Conservation (phyloP, 2,888 invertebrate genomes). For the Margaritifera margaritifera region DNA sequence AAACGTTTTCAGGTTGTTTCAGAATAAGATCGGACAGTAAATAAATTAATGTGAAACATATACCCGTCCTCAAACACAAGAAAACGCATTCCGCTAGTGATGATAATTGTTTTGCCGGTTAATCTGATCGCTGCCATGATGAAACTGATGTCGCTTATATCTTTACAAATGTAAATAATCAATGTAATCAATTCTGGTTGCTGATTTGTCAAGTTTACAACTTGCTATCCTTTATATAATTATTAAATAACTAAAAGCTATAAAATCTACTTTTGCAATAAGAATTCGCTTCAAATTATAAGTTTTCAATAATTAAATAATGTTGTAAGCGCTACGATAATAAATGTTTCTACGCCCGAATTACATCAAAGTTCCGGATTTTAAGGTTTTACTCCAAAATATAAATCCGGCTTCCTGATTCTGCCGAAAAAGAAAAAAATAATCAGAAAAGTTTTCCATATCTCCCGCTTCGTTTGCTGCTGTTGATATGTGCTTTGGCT, state of each 20-base stretch:
- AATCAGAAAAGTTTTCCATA: too few relatives aligned
- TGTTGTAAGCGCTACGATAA: too few relatives aligned
- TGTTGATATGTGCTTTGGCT: too few relatives aligned
- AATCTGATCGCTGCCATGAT: constrained; percentile 53
- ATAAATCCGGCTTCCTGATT: too few relatives aligned
- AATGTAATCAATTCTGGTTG: background rate
- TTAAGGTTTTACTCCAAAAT: too few relatives aligned
- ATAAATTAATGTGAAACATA: background rate
- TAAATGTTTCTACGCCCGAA: too few relatives aligned
- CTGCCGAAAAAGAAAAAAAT: too few relatives aligned
- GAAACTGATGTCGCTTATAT: constrained; percentile 21
- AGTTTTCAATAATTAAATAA: background rate
- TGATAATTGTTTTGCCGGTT: constrained; percentile 23
- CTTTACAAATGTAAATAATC: constrained; percentile 23
- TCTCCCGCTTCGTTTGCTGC: too few relatives aligned
- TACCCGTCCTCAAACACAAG: constrained; percentile 29
- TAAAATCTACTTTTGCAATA: background rate
- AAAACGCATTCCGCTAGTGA: constrained; percentile 35
- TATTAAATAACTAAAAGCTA: constrained; percentile 1
- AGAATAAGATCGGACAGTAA: too few relatives aligned
- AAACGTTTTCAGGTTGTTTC: too few relatives aligned
- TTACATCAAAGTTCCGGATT: too few relatives aligned
- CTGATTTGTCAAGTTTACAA: too few relatives aligned
- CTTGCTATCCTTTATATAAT: constrained; percentile 10
- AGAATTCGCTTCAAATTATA: background rate